A percentile compares a stretch with the other conserved stretches of the same genome.
Evolutionary conservation across 2,113 vertebrate genomes (phyloP).

Genomic region (Neoarius graeffei): DNA sequence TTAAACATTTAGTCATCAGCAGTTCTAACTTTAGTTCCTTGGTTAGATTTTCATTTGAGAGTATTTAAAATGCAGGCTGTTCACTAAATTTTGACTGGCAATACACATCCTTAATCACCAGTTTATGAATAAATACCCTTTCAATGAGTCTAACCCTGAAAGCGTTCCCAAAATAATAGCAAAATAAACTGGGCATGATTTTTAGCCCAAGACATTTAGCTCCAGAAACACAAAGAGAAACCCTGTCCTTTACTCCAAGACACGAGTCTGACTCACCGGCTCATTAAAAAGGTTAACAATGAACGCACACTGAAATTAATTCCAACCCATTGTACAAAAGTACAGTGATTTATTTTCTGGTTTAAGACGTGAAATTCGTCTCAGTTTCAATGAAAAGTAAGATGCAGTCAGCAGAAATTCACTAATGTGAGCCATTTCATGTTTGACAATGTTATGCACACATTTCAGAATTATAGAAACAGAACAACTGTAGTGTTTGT

Average conservation of each 20-base stretch:
- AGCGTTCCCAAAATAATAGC: neutral
- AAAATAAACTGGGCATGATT: neutral
- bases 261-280: conserved; percentile 8
- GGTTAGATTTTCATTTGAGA: no score
- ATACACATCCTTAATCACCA: neutral
- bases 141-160: neutral
- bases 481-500: no score
- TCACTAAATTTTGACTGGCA: no score
- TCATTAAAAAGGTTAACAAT: conserved; percentile 42
- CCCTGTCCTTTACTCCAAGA: neutral
- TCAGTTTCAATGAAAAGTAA: neutral
- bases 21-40: no score
- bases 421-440: no score
- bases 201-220: neutral
- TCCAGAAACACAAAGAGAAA: neutral
- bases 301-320: conserved; percentile 36
- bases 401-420: no score
- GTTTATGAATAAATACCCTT: neutral
- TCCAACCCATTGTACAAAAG: conserved; percentile 15
- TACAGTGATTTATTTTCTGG: conserved; percentile 30
- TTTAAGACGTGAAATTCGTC: conserved; percentile 14
- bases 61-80: no score
- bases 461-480: no score
- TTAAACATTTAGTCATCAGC: no score
- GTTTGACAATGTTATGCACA: no score